Evolutionary conservation across 1,140 invertebrate genomes (phyloP), one percentile per base, ranked within the genome.

Genomic region (Drosophila setifemur): DNA sequence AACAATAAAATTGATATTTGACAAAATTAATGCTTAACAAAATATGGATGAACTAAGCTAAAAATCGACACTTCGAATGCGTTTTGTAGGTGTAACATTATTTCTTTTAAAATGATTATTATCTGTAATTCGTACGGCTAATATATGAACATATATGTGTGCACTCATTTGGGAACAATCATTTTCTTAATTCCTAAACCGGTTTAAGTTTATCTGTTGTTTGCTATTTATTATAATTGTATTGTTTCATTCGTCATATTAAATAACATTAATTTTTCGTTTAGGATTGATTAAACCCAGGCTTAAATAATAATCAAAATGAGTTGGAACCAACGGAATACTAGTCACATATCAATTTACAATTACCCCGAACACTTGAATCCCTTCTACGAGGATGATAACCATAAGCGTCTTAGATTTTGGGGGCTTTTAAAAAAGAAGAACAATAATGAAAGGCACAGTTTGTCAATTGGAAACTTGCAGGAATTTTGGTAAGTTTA

Each of bases 361-460:
- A 92, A 95, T 87, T 95, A 95, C 89, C 94, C 94, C 12, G 94
- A 95, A 79, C 94, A 95, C 81, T 90, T 95, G 29, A 95, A 95
- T 90, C 94, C 94, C 3, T 95, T 95, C 89, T 92, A 92, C 58
- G 94, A 95, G 58, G 94, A 94, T 37, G 92, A 93, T 60, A 92
- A 93, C 68, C 92, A 93, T 60, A 92, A 91, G 55, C 92, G 92
- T 58, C 91, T 93, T 23, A 74, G 92, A 21, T 93, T 93, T 76
- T 93, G 92, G 92, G 92, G 91, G 79, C 92, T 54, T 89, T 91
- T 16, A 72, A 88, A 77, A 50, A 61, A 74, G 9, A 50, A 69
- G 42, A 57, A 72, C 14, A 89, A 82, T 14, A 90, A 92, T 54
- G 91, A 92, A 14, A 92, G 91, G 73, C 57, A 61, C n/a, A 93